Conservation (phyloP, 2,797 vertebrate genomes). For the Chelon labrosus region DNA sequence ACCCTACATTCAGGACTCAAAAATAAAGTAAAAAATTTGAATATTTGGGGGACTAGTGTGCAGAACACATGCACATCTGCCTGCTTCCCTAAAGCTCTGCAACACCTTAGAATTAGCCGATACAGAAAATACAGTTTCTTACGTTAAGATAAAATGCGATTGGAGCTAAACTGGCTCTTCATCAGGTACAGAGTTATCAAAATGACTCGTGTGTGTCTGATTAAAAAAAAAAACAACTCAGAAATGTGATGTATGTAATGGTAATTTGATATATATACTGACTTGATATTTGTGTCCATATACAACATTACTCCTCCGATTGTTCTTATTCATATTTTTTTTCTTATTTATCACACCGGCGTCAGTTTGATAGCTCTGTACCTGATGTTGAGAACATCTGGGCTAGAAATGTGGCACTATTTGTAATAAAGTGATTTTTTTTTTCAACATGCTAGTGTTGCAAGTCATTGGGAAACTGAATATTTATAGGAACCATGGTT, state of each 20-base stretch:
- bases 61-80: neutral
- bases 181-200: neutral
- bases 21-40: neutral
- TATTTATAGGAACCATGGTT: constrained; percentile 6
- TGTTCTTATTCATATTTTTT: neutral
- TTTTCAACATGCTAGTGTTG: neutral
- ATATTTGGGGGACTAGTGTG: constrained; percentile 3
- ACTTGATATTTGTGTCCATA: neutral
- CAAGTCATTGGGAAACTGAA: neutral
- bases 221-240: neutral
- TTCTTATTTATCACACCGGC: neutral
- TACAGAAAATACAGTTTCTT: neutral
- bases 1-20: neutral
- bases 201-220: neutral
- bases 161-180: neutral
- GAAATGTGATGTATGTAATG: neutral
- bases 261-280: neutral
- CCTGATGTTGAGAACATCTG: neutral
- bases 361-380: neutral
- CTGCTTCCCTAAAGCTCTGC: neutral
- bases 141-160: neutral
- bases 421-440: neutral
- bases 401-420: neutral
- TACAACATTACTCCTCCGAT: neutral
- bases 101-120: neutral